Evolutionary conservation across 2,797 vertebrate genomes (phyloP).

Genomic region (Poeciliopsis gracilis): DNA sequence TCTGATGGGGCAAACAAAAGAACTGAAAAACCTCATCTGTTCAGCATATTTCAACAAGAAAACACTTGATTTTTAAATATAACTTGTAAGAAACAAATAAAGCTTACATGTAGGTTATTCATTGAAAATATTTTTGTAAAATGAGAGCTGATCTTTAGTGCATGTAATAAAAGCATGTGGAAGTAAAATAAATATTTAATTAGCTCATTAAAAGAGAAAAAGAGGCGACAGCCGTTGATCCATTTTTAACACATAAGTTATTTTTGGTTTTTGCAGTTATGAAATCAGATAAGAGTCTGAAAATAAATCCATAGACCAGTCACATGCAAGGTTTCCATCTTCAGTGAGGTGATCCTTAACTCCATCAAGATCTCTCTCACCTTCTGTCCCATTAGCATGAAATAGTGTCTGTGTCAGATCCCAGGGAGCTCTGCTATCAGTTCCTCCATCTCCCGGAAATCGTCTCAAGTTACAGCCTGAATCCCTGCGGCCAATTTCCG

Average conservation of each 20-base stretch:
- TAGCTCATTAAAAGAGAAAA: neutral
- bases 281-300: conserved; percentile 53
- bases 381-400: neutral
- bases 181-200: neutral
- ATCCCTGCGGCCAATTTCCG: neutral
- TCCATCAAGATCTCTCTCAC: neutral
- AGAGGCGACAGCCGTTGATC: neutral
- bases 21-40: neutral
- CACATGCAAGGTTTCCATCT: conserved; percentile 39
- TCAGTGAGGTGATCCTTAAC: neutral
- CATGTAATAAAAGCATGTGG: neutral
- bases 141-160: neutral
- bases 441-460: neutral
- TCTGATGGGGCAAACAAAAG: neutral
- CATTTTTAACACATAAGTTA: neutral
- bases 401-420: conserved; percentile 10
- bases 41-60: neutral
- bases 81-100: neutral
- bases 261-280: neutral
- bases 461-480: neutral
- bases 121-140: neutral
- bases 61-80: neutral
- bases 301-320: conserved; percentile 77
- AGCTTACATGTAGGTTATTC: neutral
- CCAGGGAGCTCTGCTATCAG: conserved; percentile 26